Base-by-base conservation (phyloP, 2,888 invertebrate genomes). In the Antheraea yamamai region DNA sequence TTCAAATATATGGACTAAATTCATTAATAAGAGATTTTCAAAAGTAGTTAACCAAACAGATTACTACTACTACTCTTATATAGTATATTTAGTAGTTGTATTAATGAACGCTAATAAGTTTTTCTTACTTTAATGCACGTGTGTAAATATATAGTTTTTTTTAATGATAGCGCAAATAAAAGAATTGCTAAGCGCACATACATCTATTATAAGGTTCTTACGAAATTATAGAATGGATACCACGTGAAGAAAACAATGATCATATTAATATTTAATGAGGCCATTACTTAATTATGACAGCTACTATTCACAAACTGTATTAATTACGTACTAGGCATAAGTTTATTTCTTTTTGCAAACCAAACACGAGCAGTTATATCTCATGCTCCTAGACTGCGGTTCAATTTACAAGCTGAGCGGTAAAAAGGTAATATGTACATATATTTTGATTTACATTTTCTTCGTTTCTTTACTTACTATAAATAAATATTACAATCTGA, bases 221-320 rank as follows among this genome's bases (percentile, higher is more conserved):
- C 68, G 73, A 70, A 70, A 47, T 73, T 73, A 51, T 39, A 73
- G 75, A 77, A 75, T 76, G 75, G 75, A 74, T 74, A 74, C 39
- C 79, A 80, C 79, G 75, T 77, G 78, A 79, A 81, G 79, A 82
- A 82, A 81, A 89, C 89, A 89, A 89, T 88, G 84, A 86, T 79
- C 79, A 79, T 73, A 80, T 88, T 89, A 87, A 90, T 89, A 89
- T 89, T 90, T 87, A 86, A 90, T 89, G 83, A 87, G 83, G 81
- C 84, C 81, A 83, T 86, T 87, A 86, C 85, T 85, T 88, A 90
- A 88, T 85, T 86, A 84, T 84, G 85, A 82, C 84, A 83, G 84
- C 83, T 82, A 87, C 86, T 87, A 89, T 89, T 85, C 85, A 84
- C 84, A 85, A 84, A 84, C 84, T 82, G 86, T 83, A 88, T 88